Evolutionary conservation across 92 coral and sea anemone genomes (phyloP).

Genomic region (Bergia sp.): DNA sequence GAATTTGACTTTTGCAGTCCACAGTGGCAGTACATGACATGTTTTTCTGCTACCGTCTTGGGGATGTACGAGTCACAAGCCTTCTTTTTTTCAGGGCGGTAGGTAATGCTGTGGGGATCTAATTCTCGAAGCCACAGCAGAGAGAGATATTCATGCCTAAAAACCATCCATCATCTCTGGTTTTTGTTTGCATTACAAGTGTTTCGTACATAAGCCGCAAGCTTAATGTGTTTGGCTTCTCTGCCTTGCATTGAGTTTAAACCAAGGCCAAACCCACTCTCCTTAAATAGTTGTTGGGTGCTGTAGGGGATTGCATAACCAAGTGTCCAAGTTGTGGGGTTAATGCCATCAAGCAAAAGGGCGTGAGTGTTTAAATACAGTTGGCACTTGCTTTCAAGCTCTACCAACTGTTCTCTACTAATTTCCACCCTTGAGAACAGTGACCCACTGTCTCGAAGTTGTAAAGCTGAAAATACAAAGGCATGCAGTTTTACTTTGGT

Average conservation of each 20-base stretch:
- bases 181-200: neutral
- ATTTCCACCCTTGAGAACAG: conserved; percentile 58
- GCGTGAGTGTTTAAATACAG: conserved; percentile 52
- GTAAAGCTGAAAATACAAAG: conserved; percentile 55
- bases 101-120: conserved; percentile 19
- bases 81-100: conserved; percentile 45
- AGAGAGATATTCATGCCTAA: neutral
- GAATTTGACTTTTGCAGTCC: conserved; percentile 49
- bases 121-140: conserved; percentile 2
- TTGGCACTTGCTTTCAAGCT: conserved; percentile 52
- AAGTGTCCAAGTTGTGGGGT: conserved; percentile 51
- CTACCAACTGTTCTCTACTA: conserved; percentile 51
- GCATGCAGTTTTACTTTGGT: conserved; percentile 61
- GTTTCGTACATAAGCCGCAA: neutral
- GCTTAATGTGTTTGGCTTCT: conserved; percentile 52
- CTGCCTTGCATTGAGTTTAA: conserved; percentile 47
- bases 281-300: conserved; percentile 39
- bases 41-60: conserved; percentile 50
- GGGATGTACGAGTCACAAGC: conserved; percentile 60
- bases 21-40: conserved; percentile 59
- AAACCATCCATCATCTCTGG: conserved; percentile 10
- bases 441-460: conserved; percentile 60
- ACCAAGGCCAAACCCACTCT: conserved; percentile 40
- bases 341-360: conserved; percentile 59
- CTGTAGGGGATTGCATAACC: conserved; percentile 57